A percentile compares a stretch with the other conserved stretches of the same genome.
These are phyloP conservation scores for Pteropus rufus DNA, from an alignment of 2,797 vertebrate genomes.

Conservation along the genomic window DNA sequence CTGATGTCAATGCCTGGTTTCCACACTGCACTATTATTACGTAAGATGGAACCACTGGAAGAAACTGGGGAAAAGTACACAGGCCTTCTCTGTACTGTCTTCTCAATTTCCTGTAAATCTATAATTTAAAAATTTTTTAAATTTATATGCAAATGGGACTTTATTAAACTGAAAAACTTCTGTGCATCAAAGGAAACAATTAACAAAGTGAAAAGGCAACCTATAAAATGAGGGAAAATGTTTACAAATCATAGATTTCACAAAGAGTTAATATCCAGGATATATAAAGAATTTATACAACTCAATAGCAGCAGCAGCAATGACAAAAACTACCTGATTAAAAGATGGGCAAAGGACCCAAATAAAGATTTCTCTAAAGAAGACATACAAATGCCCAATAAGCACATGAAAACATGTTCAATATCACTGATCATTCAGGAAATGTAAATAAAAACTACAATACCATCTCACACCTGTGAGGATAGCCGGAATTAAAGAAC, in stretches of 20 bases:
- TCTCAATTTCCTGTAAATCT: not conserved
- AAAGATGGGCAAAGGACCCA: not conserved
- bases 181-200: not conserved
- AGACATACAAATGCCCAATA: not conserved
- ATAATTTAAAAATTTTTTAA: not conserved
- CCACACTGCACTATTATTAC: rapidly evolving
- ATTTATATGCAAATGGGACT: not conserved
- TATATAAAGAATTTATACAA: not conserved
- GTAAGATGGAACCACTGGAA: rapidly evolving
- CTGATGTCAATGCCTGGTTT: not conserved
- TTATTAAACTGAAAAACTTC: not conserved
- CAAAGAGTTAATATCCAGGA: not conserved
- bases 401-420: not conserved
- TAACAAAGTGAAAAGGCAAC: not conserved
- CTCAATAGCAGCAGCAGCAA: not conserved
- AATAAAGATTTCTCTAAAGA: not conserved
- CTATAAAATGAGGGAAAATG: not conserved
- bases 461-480: not conserved
- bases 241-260: not conserved
- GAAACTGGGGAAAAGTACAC: not conserved
- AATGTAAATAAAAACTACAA: not conserved
- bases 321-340: not conserved
- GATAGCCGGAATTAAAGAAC: no score
- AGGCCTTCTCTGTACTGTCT: not conserved
- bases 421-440: not conserved